A percentile compares a stretch with the other conserved stretches of the same genome.
Conservation (phyloP, 2,113 vertebrate species). For the Pangasianodon hypophthalmus region DNA sequence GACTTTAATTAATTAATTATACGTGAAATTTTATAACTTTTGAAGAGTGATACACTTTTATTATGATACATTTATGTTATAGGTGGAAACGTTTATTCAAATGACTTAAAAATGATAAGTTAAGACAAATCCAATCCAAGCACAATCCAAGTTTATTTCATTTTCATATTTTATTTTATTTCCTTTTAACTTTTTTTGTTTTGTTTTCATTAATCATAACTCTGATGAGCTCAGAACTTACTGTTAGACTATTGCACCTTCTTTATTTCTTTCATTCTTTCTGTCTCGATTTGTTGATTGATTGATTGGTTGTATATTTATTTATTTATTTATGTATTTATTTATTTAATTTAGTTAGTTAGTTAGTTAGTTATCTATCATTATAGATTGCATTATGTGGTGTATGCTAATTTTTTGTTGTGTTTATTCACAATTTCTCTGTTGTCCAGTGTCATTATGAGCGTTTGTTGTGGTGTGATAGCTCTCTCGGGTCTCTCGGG, state of each 20-base stretch:
- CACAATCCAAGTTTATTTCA: not conserved
- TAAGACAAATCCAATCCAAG: not conserved
- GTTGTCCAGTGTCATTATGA: not conserved
- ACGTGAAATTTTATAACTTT: not conserved
- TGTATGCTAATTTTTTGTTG: not conserved
- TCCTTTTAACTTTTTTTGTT: not conserved
- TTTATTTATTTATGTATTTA: not conserved
- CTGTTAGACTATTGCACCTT: not conserved
- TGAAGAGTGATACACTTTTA: not conserved
- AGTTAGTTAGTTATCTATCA: not conserved
- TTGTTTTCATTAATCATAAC: not conserved
- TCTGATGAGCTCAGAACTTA: not conserved
- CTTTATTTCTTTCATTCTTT: not conserved
- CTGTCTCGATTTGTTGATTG: not conserved
- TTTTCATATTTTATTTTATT: not conserved
- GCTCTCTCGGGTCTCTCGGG: conserved; percentile 3
- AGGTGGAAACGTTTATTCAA: not conserved
- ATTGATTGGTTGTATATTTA: not conserved
- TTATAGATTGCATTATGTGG: not conserved
- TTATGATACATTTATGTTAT: not conserved
- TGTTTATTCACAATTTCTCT: not conserved
- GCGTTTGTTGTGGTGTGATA: conserved; percentile 28
- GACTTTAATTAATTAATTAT: not conserved
- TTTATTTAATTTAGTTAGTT: not conserved
- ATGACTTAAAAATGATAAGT: not conserved